Base-by-base conservation (phyloP, 2,888 invertebrate species). In the Falcaria lacertinaria region DNA sequence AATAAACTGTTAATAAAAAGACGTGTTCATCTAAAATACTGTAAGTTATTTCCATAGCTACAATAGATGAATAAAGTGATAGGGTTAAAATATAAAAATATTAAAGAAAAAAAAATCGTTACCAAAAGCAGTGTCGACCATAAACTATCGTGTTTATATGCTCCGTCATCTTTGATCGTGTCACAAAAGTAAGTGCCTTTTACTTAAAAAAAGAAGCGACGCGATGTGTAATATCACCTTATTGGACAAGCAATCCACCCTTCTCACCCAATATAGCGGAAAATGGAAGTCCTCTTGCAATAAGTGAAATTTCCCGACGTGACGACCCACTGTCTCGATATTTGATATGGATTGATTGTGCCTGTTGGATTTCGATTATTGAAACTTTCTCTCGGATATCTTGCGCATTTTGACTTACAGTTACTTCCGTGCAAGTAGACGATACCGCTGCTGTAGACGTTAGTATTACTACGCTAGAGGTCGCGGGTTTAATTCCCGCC, bases 201-300 rank as follows among this genome's bases (percentile, higher is more conserved):
- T 28, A 28, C 28, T 7, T 28, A 11, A 28, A 11, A 28, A 14
- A 14, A 14, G 17, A 22, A 37, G 3, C 28, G 28, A 28, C 28
- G 11, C 28, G 11, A 40, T 38, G 13, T 45, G 34, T 40, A 34
- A 42, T 19, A 41, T 19, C 42, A 35, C 32, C 25, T 47, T 44
- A 51, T 51, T 43, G 43, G 41, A 44, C 41, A 37, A 42, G 34
- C 38, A 43, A 47, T 42, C 43, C 43, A 53, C 46, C 49, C 44
- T 45, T 48, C 42, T 44, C 48, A 43, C 43, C 43, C 48, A 52
- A 48, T 47, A 52, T 39, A 42, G 45, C 44, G 45, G 50, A 47
- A 53, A 53, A 50, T 45, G 45, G 41, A 33, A 33, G 15, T 34
- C 32, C 37, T 36, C 43, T 34, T 19, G 48, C 47, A 45, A 50